phyloP scores from a whole-genome alignment of 35 echinoderm and acorn worm genomes.

The Heliocidaris erythrogramma region DNA sequence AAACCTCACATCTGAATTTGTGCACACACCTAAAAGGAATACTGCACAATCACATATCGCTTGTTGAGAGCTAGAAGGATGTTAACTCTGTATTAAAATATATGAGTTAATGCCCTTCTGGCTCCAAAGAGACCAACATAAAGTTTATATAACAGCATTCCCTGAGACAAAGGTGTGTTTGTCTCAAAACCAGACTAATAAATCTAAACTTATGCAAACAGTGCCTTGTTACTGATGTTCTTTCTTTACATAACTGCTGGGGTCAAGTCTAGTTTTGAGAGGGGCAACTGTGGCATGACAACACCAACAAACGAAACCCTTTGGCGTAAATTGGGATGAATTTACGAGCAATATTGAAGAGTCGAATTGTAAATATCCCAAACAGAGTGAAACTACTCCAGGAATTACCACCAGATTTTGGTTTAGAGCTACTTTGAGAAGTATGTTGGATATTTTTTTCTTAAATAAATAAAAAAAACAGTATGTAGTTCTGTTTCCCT shows the following conservation, averaged over 20 bases:
- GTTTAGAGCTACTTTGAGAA: not conserved
- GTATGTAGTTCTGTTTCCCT: too few species aligned
- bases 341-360: not conserved
- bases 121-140: too few species aligned
- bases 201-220: not conserved
- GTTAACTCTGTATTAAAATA: too few species aligned
- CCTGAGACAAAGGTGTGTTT: not conserved
- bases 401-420: not conserved
- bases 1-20: too few species aligned
- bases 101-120: too few species aligned
- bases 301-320: not conserved
- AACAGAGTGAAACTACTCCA: not conserved
- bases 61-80: too few species aligned
- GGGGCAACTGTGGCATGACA: not conserved
- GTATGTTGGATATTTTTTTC: too few species aligned
- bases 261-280: slow-evolving; percentile 16
- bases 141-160: not conserved
- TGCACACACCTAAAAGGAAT: too few species aligned
- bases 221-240: not conserved
- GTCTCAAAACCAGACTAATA: not conserved
- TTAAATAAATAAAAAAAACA: not conserved
- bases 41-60: too few species aligned
- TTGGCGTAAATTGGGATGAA: not conserved
- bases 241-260: not conserved
- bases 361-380: not conserved